phyloP scores from a whole-genome alignment of 2,113 vertebrate genomes.

The Burhinus oedicnemus region DNA sequence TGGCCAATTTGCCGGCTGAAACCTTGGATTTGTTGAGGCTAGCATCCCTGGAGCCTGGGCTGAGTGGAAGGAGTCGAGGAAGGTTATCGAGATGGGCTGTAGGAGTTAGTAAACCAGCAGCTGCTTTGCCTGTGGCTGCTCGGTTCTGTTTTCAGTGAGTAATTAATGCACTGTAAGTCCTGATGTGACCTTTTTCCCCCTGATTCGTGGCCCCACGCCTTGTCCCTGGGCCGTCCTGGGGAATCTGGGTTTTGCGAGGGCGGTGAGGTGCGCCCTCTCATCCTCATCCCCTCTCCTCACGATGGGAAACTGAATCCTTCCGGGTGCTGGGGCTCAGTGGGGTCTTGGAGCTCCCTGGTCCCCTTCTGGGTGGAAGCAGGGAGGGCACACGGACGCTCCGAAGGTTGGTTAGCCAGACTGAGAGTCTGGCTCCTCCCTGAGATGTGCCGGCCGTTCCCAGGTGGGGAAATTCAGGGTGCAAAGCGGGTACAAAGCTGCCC shows the following conservation, averaged over 20 bases:
- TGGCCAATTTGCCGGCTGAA: background rate
- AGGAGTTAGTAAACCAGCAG: background rate
- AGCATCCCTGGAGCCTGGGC: background rate
- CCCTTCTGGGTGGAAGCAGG: background rate
- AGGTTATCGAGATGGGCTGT: background rate
- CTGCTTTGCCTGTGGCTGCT: background rate
- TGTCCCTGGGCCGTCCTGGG: background rate
- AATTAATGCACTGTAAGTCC: accelerated
- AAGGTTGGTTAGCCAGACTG: background rate
- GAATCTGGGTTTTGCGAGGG: background rate
- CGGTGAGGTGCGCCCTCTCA: accelerated
- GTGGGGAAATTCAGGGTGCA: background rate
- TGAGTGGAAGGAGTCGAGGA: background rate
- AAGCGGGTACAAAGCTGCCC: background rate
- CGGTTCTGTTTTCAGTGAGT: background rate
- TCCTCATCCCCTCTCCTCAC: background rate
- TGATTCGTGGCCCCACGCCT: too few relatives aligned
- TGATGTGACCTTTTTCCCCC: background rate
- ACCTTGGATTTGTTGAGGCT: background rate
- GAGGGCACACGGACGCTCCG: background rate
- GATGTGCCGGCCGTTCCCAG: background rate
- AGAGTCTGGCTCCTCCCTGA: background rate
- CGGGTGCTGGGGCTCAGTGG: background rate
- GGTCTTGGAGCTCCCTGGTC: background rate
- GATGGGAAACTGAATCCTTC: background rate